phyloP scores from a whole-genome alignment of 64 coral and sea anemone genomes.

The Pocillopora damicornis region DNA sequence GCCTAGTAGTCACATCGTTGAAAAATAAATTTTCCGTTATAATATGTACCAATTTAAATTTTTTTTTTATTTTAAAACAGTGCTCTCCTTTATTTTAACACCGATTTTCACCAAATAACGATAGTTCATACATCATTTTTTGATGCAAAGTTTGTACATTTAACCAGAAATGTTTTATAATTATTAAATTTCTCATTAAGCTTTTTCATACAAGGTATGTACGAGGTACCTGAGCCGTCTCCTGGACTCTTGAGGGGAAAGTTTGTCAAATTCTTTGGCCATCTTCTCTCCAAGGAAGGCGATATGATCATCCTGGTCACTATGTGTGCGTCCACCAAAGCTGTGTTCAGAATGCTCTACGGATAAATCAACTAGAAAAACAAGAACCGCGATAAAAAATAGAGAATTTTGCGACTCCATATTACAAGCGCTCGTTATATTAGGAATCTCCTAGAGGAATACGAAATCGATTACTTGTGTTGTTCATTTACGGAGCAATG shows the following conservation, averaged over 20 bases:
- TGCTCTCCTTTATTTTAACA: too few relatives aligned
- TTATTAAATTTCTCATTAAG: background rate
- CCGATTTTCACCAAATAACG: too few relatives aligned
- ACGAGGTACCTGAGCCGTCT: constrained; percentile 69
- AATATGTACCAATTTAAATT: too few relatives aligned
- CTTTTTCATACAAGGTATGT: background rate
- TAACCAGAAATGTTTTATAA: background rate
- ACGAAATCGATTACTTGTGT: background rate
- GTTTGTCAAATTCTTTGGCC: constrained; percentile 81
- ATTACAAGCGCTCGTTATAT: background rate
- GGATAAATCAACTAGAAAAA: background rate
- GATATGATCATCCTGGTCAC: constrained; percentile 61
- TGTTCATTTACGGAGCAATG: constrained; percentile 1
- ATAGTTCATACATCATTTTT: too few relatives aligned
- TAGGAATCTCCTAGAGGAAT: background rate
- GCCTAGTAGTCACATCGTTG: too few relatives aligned
- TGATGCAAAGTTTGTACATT: too few relatives aligned
- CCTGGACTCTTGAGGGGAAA: constrained; percentile 74
- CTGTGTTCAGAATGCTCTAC: constrained; percentile 51
- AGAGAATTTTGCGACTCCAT: background rate
- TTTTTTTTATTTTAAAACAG: too few relatives aligned
- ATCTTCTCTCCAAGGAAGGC: constrained; percentile 87
- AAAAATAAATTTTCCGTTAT: too few relatives aligned
- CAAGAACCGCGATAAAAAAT: background rate
- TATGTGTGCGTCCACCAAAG: constrained; percentile 47